Percentiles rank a stretch among this genome's conserved stretches.
Evolutionary conservation across 2,888 invertebrate genomes (phyloP).

Genomic region (Crocallis elinguaria): DNA sequence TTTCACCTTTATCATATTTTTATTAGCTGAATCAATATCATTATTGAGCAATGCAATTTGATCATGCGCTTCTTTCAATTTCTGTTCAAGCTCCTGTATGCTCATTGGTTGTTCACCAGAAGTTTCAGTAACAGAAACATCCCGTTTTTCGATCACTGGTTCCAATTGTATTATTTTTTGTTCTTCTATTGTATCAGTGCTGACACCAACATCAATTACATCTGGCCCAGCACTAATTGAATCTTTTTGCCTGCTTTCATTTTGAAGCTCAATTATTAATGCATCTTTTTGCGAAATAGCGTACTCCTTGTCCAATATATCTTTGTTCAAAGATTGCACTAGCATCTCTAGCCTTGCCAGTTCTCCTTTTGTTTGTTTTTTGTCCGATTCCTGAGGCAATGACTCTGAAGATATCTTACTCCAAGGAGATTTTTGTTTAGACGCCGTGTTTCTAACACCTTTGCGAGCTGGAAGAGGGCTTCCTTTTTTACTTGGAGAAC

Average conservation of each 20-base stretch:
- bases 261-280: conserved; percentile 66
- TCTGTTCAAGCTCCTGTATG: conserved; percentile 67
- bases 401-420: conserved; percentile 71
- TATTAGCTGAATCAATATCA: conserved; percentile 90
- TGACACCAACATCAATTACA: conserved; percentile 55
- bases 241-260: conserved; percentile 37
- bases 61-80: conserved; percentile 70
- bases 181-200: conserved; percentile 48
- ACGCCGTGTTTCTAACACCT: conserved; percentile 68
- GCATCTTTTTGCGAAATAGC: conserved; percentile 73
- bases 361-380: conserved; percentile 66
- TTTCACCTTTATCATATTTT: conserved; percentile 90
- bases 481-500: conserved; percentile 64
- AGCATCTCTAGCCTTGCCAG: conserved; percentile 65
- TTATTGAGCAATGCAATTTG: conserved; percentile 85
- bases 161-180: conserved; percentile 26
- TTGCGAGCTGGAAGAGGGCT: conserved; percentile 74
- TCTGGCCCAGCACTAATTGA: conserved; percentile 39
- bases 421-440: conserved; percentile 78
- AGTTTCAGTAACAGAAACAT: conserved; percentile 33
- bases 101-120: conserved; percentile 33
- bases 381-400: conserved; percentile 68
- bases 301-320: conserved; percentile 77
- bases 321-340: conserved; percentile 77
- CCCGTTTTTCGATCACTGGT: conserved; percentile 17